Conservation (phyloP, 2,888 invertebrate species). For the Calameuta filiformis region DNA sequence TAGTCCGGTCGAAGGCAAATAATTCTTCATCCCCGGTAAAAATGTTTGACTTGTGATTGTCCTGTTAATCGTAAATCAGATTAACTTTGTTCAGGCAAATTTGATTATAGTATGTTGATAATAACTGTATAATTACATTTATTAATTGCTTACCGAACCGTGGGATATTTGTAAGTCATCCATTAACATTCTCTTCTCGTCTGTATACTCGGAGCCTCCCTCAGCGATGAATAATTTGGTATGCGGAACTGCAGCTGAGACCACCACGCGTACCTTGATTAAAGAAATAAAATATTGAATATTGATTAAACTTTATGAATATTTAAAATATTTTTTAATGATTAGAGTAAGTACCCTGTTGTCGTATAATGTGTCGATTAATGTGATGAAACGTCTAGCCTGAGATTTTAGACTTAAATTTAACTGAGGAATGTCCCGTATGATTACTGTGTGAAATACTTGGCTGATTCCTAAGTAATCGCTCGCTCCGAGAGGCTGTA, state of each 20-base stretch:
- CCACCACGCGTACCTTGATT: slow-evolving; percentile 78
- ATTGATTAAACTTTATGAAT: slow-evolving; percentile 10
- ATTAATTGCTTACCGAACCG: slow-evolving; percentile 71
- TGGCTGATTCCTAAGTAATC: slow-evolving; percentile 95
- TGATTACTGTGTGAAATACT: slow-evolving; percentile 94
- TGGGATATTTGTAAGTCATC: slow-evolving; percentile 91
- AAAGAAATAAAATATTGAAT: slow-evolving; percentile 6
- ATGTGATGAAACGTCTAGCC: slow-evolving; percentile 92
- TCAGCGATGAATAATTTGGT: slow-evolving; percentile 78
- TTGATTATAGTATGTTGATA: not conserved
- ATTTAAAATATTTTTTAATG: not conserved
- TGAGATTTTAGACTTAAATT: slow-evolving; percentile 84
- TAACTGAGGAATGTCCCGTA: slow-evolving; percentile 88
- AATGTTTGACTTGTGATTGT: slow-evolving; percentile 84
- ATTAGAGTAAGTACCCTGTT: slow-evolving; percentile 76
- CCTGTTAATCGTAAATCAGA: slow-evolving; percentile 65
- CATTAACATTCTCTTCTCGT: slow-evolving; percentile 90
- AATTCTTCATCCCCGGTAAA: slow-evolving; percentile 98
- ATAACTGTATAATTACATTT: not conserved
- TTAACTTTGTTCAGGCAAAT: not conserved
- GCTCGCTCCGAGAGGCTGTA: slow-evolving; percentile 89
- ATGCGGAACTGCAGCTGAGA: slow-evolving; percentile 84
- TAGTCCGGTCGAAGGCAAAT: slow-evolving; percentile 95
- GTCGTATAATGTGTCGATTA: slow-evolving; percentile 97
- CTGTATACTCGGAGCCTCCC: slow-evolving; percentile 70